Base-by-base conservation (phyloP, 2,113 vertebrate species). In the Bostrychus sinensis region DNA sequence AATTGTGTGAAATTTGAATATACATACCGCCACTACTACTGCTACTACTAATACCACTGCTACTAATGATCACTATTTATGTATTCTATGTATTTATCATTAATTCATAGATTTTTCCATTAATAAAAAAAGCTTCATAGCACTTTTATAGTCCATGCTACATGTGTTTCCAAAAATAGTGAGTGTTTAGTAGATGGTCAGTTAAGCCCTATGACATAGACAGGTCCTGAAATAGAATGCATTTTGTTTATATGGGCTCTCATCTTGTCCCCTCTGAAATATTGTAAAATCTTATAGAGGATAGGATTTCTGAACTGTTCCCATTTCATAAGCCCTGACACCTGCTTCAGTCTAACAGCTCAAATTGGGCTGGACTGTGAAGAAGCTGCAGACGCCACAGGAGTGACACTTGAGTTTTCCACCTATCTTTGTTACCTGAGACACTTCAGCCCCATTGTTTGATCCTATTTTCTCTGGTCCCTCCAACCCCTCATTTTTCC, bases 321-420 rank as follows among this genome's bases (percentile, higher is more conserved):
- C 48, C 48, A 51, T 51, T 51, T 51, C 16, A 17, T 51, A 51
- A 51, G 48, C 25, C 48, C 16, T 26, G 26, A 51, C 48, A 51
- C 48, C 48, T 51, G 48, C 48, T 51, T n/a, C 48, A 51, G 48
- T 51, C 48, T 51, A 16, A 8, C 48, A 51, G 25, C 48, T 51
- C 48, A 4, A 7, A 30, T n/a, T 30, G 25, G 23, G 7, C 16
- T 14, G 12, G 22, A 22, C 20, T 11, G 3, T 22, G 19, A 11
- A 25, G 19, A 48, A 48, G 45, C 20, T 25, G 45, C 45, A 48
- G 22, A 25, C 13, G 14, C 12, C 12, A 14, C 13, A 45, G 22
- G 42, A 25, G 45, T 51, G 46, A 51, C 46, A 10, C 46, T 28
- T 22, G 2, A 43, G 41, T 46, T 23, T 23, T 23, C 12, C 4